These are phyloP conservation scores for Otolemur crassicaudatus DNA, from an alignment of 2,797 vertebrate genomes.

Conservation along the genomic window DNA sequence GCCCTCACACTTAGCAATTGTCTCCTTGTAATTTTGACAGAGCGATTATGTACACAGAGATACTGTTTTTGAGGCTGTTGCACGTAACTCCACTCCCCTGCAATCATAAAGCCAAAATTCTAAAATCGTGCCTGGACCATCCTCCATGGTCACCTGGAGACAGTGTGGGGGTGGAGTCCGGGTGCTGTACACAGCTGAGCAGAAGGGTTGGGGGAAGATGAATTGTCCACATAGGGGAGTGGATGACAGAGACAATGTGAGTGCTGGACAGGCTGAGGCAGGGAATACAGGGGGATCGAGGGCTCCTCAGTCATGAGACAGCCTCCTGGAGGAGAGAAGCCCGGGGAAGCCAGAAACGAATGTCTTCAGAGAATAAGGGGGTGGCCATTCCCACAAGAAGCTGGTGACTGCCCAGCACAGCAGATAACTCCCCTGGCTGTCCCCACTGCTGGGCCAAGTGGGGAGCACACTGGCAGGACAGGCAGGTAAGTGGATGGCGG, in stretches of 20 bases:
- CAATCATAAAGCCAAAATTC: background rate
- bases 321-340: background rate
- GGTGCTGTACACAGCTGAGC: background rate
- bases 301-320: background rate
- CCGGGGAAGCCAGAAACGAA: background rate
- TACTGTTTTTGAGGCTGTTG: too few species aligned
- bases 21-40: background rate
- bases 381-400: background rate
- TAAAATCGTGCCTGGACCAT: background rate
- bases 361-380: background rate
- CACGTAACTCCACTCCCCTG: background rate
- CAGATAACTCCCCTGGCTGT: too few species aligned
- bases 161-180: rapidly evolving
- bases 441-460: background rate
- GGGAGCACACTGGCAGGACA: background rate
- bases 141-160: background rate
- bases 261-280: background rate
- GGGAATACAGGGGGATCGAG: background rate
- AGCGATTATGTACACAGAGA: background rate
- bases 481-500: rapidly evolving
- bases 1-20: background rate
- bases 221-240: rapidly evolving
- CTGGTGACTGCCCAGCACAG: background rate
- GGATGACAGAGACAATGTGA: background rate
- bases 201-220: background rate